These are phyloP conservation scores for Megaptera novaeangliae DNA, from an alignment of 2,113 vertebrate genomes.

Conservation along the genomic window DNA sequence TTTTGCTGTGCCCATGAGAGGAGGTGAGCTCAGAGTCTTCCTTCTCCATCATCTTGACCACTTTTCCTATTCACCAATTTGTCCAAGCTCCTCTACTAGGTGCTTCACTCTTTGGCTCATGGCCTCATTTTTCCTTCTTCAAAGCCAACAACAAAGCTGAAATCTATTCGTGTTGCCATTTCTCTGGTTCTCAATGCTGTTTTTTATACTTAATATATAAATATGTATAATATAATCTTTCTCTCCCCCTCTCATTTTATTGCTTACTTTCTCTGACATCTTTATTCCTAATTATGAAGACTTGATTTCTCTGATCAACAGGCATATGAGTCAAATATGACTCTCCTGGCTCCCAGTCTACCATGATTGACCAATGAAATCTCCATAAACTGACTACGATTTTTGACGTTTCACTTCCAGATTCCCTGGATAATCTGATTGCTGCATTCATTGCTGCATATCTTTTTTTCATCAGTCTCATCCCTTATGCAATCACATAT, in stretches of 20 bases:
- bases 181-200: neutral
- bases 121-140: neutral
- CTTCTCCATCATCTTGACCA: neutral
- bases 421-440: neutral
- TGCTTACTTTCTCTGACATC: neutral
- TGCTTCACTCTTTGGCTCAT: neutral
- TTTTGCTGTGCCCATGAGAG: rapidly evolving
- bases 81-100: neutral
- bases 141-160: neutral
- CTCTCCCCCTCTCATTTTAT: neutral
- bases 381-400: neutral
- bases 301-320: neutral
- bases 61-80: neutral
- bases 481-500: neutral
- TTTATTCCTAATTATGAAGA: neutral
- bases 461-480: neutral
- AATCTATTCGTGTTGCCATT: neutral
- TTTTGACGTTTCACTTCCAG: neutral
- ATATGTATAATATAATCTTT: neutral
- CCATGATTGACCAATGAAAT: neutral
- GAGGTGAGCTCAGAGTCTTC: neutral
- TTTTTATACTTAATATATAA: neutral
- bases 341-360: neutral
- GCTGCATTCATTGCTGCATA: neutral
- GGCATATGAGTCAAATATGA: too few relatives aligned